These are phyloP conservation scores for Solenopsis fugax DNA, from an alignment of 1,140 invertebrate genomes.

Conservation along the genomic window DNA sequence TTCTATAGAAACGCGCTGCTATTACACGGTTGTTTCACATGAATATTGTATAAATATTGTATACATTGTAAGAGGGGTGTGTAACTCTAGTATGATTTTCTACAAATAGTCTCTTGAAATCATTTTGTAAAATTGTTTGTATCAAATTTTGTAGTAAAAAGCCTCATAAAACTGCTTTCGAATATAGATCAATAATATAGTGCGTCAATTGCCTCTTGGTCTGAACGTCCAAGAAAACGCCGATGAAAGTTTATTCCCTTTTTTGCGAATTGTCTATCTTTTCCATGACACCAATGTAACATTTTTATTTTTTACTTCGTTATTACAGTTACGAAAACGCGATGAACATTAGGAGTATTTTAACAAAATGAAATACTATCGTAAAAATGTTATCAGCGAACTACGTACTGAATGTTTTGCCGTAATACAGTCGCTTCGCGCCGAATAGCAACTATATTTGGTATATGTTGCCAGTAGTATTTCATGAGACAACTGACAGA, in stretches of 20 bases:
- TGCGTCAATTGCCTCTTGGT: background rate
- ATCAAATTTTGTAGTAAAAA: background rate
- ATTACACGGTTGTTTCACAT: background rate
- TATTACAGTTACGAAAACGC: background rate
- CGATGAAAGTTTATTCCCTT: background rate
- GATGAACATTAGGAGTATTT: background rate
- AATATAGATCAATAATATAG: background rate
- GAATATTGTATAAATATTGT: background rate
- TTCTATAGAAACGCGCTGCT: background rate
- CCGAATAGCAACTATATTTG: constrained; percentile 13
- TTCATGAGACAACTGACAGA: constrained; percentile 24
- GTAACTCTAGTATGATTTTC: background rate
- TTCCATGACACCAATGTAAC: too few relatives aligned
- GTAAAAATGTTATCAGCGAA: constrained; percentile 4
- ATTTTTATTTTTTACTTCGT: background rate
- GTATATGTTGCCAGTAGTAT: background rate
- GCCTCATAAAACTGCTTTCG: background rate
- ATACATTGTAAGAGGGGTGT: background rate
- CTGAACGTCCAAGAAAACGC: background rate
- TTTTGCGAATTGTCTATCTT: too few relatives aligned
- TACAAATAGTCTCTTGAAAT: background rate
- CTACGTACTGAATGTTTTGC: background rate
- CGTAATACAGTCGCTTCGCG: background rate
- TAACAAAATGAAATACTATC: background rate
- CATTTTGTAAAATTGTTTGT: background rate